Percentiles rank a stretch among this genome's conserved stretches.
Evolutionary conservation across 2,888 invertebrate species (phyloP).

Genomic region (Ophion slaviceki): DNA sequence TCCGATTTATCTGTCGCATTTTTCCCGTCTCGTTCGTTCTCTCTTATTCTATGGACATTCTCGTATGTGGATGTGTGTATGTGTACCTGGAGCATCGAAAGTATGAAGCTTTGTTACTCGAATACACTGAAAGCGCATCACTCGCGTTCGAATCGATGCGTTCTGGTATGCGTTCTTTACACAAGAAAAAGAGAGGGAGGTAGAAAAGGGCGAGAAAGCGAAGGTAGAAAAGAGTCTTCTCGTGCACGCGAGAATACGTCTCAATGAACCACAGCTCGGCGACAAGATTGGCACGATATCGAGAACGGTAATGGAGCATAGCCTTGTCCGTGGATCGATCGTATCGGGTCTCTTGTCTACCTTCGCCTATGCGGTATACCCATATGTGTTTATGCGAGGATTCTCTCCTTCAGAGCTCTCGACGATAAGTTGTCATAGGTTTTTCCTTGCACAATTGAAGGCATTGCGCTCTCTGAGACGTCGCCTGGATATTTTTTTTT

Average conservation of each 20-base stretch:
- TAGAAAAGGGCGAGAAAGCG: neutral
- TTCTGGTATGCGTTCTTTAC: conserved; percentile 24
- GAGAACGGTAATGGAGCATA: conserved; percentile 64
- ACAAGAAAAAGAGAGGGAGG: conserved; percentile 5
- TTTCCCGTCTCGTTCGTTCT: conserved; percentile 38
- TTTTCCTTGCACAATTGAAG: conserved; percentile 17
- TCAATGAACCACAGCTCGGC: conserved; percentile 72
- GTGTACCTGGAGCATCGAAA: conserved; percentile 14
- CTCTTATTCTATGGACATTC: conserved; percentile 31
- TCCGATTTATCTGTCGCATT: conserved; percentile 66
- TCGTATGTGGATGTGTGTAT: conserved; percentile 1
- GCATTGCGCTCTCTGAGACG: neutral
- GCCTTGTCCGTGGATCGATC: conserved; percentile 60
- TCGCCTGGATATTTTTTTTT: neutral
- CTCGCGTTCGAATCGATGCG: conserved; percentile 40
- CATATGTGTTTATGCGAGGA: neutral
- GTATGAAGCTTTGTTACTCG: conserved; percentile 33
- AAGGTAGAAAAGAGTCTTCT: conserved; percentile 19
- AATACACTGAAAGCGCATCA: conserved; percentile 31
- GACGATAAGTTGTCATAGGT: conserved; percentile 10
- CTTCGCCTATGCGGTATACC: neutral
- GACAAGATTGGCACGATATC: conserved; percentile 70
- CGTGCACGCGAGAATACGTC: conserved; percentile 67
- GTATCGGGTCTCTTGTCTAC: conserved; percentile 49
- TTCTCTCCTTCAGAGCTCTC: neutral